Evolutionary conservation across 1,140 invertebrate species (phyloP).

Genomic region (Gonatopus flavifemur): DNA sequence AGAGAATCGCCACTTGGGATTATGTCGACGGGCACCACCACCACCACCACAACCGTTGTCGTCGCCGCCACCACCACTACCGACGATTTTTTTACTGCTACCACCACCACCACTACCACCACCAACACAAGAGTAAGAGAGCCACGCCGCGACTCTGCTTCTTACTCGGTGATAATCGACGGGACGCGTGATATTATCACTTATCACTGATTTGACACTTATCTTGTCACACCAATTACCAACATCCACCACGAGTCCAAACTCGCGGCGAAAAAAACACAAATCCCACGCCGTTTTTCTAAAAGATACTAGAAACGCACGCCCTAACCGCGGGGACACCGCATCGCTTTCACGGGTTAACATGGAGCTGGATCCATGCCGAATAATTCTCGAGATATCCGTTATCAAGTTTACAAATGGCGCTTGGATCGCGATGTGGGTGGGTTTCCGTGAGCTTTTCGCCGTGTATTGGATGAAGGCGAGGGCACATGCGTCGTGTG

Average conservation of each 20-base stretch:
- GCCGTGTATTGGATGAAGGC: too few species aligned
- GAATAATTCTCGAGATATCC: slow-evolving; percentile 31
- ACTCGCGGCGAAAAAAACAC: slow-evolving; percentile 6
- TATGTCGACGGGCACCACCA: background rate
- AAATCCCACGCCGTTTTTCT: slow-evolving; percentile 29
- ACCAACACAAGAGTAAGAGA: slow-evolving; percentile 18
- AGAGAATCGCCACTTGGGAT: slow-evolving; percentile 6
- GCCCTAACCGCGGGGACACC: slow-evolving; percentile 49
- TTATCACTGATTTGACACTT: too few species aligned
- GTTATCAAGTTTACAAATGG: too few species aligned
- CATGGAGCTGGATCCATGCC: slow-evolving; percentile 48
- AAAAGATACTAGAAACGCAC: slow-evolving; percentile 42
- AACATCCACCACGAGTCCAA: slow-evolving; percentile 23
- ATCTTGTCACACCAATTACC: slow-evolving; percentile 24
- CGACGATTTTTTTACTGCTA: background rate
- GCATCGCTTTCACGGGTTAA: slow-evolving; percentile 50
- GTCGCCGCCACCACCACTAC: background rate
- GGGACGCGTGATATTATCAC: too few species aligned
- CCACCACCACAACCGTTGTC: background rate
- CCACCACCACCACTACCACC: slow-evolving; percentile 17
- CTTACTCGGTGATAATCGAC: slow-evolving; percentile 13
- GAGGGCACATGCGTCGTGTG: too few species aligned
- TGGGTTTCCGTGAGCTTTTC: too few species aligned
- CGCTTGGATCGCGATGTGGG: too few species aligned
- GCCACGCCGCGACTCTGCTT: slow-evolving; percentile 17